A percentile compares a stretch with the other conserved stretches of the same genome.
phyloP scores from a whole-genome alignment of 2,113 vertebrate species.

The Ochotona princeps region DNA sequence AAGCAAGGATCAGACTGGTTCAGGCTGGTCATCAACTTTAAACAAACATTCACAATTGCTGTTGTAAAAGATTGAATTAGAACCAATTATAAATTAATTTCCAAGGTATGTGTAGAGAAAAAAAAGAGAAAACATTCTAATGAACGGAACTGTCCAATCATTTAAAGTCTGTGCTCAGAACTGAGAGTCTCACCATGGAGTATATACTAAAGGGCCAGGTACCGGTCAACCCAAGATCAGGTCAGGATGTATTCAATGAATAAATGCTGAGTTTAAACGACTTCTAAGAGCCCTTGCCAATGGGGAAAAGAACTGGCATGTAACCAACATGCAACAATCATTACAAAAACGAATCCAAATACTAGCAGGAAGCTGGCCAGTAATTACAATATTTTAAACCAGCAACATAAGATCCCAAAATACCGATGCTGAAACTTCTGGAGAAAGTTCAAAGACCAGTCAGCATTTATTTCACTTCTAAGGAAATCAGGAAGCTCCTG shows the following conservation, averaged over 20 bases:
- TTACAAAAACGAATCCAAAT: background rate
- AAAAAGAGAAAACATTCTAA: background rate
- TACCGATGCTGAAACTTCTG: background rate
- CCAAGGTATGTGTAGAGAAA: constrained; percentile 24
- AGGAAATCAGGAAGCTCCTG: background rate
- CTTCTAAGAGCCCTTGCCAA: background rate
- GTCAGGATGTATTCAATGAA: constrained; percentile 31
- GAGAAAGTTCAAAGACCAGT: background rate
- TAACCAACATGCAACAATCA: background rate
- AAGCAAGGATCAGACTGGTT: background rate
- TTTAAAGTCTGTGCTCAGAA: background rate
- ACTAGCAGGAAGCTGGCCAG: background rate
- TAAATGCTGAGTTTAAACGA: background rate
- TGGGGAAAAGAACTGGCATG: background rate
- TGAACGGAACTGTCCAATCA: background rate
- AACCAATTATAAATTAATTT: background rate
- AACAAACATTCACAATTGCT: background rate
- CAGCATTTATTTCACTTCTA: background rate
- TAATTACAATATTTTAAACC: background rate
- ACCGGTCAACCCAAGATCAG: background rate
- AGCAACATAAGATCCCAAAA: background rate
- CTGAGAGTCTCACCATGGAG: background rate
- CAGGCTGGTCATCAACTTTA: background rate
- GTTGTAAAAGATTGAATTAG: background rate
- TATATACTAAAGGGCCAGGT: background rate